These are phyloP conservation scores for Sminthurinus aureus DNA, from an alignment of 2,888 invertebrate species.

Conservation along the genomic window DNA sequence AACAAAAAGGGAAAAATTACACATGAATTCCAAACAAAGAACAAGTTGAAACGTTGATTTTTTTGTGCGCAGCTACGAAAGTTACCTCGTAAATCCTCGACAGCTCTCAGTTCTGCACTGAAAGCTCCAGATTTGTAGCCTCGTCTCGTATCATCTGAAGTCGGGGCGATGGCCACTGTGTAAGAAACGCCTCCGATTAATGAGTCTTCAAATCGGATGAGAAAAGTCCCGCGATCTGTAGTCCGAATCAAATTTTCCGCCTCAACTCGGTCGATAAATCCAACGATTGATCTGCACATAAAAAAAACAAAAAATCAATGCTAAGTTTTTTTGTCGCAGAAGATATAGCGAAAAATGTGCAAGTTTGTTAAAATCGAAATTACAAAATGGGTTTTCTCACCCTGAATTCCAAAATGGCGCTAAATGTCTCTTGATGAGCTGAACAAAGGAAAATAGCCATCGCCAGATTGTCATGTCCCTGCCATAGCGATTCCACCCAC, in stretches of 20 bases:
- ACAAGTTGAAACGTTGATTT: too few species aligned
- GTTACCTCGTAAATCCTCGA: too few species aligned
- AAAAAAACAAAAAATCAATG: not conserved
- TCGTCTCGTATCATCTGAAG: too few species aligned
- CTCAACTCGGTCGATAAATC: not conserved
- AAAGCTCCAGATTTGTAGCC: too few species aligned
- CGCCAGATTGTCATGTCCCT: not conserved
- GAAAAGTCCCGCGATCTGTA: not conserved
- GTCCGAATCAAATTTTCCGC: not conserved
- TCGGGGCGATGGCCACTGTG: too few species aligned
- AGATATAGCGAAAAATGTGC: not conserved
- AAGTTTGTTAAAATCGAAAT: not conserved
- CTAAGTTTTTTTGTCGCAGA: not conserved
- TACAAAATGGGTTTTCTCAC: not conserved
- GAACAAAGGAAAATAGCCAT: not conserved
- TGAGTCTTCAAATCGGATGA: not conserved
- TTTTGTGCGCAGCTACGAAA: too few species aligned
- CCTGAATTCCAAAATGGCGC: not conserved
- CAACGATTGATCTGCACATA: not conserved
- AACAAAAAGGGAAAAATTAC: too few species aligned
- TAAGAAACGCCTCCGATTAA: not conserved
- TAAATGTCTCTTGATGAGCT: not conserved
- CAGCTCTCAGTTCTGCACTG: too few species aligned
- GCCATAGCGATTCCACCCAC: too few species aligned
- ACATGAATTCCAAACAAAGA: too few species aligned